phyloP scores from a whole-genome alignment of 2,797 vertebrate genomes.

The Oreochromis grahami region DNA sequence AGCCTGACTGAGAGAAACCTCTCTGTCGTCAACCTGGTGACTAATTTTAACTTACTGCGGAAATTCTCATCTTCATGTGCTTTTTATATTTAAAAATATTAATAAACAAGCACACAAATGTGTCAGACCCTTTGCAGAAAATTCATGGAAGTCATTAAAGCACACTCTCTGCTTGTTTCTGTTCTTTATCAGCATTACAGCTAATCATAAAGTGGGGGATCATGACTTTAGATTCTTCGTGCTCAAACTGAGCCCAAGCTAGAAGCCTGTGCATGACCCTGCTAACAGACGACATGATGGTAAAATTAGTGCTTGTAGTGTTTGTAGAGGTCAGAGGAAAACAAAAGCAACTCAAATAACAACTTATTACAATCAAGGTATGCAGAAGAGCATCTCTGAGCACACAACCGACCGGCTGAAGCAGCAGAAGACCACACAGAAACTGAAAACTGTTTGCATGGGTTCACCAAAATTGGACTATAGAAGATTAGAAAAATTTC shows the following conservation, averaged over 20 bases:
- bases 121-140: not conserved
- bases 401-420: not conserved
- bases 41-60: not conserved
- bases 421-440: not conserved
- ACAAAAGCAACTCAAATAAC: not conserved
- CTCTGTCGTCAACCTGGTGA: not conserved
- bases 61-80: not conserved
- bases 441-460: not conserved
- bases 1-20: not conserved
- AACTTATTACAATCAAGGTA: not conserved
- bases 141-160: not conserved
- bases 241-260: not conserved
- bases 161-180: not conserved
- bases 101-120: not conserved
- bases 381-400: not conserved
- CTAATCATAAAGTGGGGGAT: not conserved
- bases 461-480: not conserved
- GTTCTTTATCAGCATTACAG: not conserved
- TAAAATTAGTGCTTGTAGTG: not conserved
- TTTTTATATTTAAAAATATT: not conserved
- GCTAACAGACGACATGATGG: not conserved
- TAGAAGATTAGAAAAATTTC: not conserved
- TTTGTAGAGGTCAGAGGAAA: not conserved
- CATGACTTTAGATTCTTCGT: not conserved
- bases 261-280: not conserved